Base-by-base conservation (phyloP, 2,113 vertebrate species). In the Mugil cephalus region DNA sequence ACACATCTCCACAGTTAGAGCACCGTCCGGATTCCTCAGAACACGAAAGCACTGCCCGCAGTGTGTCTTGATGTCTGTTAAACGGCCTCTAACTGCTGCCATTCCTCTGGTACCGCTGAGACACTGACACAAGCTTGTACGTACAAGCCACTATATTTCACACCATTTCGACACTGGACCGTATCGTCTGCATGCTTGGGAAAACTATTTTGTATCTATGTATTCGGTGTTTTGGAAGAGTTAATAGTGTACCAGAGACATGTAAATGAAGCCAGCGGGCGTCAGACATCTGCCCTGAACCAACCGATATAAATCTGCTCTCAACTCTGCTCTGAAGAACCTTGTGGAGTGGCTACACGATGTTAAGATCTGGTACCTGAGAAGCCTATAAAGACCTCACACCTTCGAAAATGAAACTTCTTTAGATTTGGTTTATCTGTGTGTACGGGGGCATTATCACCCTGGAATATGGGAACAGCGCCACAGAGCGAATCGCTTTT, bases 1-100 rank as follows among this genome's bases (percentile, higher is more conserved):
- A 98, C 83, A 97, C 96, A 0, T 96, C 96, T 0, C 93, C 96
- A 1, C 93, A 96, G 8, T 79, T 47, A 67, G 96, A 95, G 87
- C 94, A 87, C 17, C 80, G 84, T 1, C 88, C 88, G 1, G 75
- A 87, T 0, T 83, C 92, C 13, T 79, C 89, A 0, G 92, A 85
- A 45, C 87, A 69, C 14, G 93, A 92, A 10, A 88, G 74, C 82
- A 59, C 90, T 10, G 4, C 82, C 53, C 93, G 54, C 73, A 82
- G 50, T 5, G 65, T 81, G 43, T 92, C 92, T 6, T 94, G 93
- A 94, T 89, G 11, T 30, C 54, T 1, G 18, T 19, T 47, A 45
- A 38, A 10, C 56, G 6, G 42, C 63, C 74, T 40, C 8, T 69
- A 2, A 66, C 56, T 40, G 62, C 74, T 14, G 5, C 68, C 60